Base-by-base conservation (phyloP, 2,888 invertebrate species). In the Troilus luridus region DNA sequence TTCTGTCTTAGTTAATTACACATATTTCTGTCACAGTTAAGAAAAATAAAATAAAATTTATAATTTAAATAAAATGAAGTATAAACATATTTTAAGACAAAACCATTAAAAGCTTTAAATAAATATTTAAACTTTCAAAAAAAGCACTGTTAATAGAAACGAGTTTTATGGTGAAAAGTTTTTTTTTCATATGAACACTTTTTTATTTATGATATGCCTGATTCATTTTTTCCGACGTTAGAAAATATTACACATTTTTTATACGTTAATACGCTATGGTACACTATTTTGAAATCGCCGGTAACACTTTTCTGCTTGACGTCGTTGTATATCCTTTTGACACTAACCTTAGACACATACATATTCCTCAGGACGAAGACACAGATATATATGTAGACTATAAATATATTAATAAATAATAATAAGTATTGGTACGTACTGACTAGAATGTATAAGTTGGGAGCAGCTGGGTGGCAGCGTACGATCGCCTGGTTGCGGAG, bases 401-500 rank as follows among this genome's bases (percentile, higher is more conserved):
- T 17, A 77, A 0, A 41, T 41, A 77, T 72, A 41, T n/a, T 7
- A 14, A 41, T 41, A 77, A 5, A 27, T 14, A 41, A 24, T 24
- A 67, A 67, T 67, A 67, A 11, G 27, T 41, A 17, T 72, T 72
- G 27, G 72, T 77, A 77, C 72, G 72, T 77, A 77, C 72, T 77
- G 72, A 77, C 72, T 77, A 77, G 72, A 77, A 77, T 77, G 41
- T 77, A 41, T 17, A 77, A 77, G 72, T 77, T 77, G 17, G 41
- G 17, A 77, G 19, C 41, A 41, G 41, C 7, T 77, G 7, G 11
- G 17, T 41, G 17, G 72, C 27, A 77, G 27, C 17, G 72, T 24
- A 11, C 67, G 72, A 77, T 77, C 27, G 72, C 1, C 72, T 77
- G 72, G 41, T 17, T 41, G 72, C 72, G 72, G 41, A 77, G 72